Evolutionary conservation across 2,113 vertebrate species (phyloP).

Genomic region (Mastomys natalensis): DNA sequence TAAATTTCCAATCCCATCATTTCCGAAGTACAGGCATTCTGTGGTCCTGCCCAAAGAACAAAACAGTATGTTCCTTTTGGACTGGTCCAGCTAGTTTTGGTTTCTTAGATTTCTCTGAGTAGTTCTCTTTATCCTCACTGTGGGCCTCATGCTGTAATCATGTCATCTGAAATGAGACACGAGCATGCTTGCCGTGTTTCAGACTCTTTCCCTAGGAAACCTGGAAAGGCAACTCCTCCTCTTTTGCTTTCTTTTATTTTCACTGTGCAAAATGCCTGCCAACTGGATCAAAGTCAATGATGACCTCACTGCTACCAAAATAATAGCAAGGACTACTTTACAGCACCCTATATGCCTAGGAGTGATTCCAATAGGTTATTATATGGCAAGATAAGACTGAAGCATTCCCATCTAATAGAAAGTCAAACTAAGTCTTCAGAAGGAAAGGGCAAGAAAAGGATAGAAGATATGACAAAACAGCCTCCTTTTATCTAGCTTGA

Average conservation of each 20-base stretch:
- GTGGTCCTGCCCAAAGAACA: not conserved
- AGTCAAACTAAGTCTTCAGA: not conserved
- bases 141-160: not conserved
- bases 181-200: not conserved
- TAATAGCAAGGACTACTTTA: rapidly evolving
- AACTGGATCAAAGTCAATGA: not conserved
- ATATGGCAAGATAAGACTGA: rapidly evolving
- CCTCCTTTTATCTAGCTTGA: not conserved
- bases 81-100: not conserved
- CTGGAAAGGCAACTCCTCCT: not conserved
- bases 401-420: not conserved
- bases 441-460: not conserved
- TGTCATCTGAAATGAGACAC: not conserved
- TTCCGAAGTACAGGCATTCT: not conserved
- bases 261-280: not conserved
- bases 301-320: not conserved
- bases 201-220: not conserved
- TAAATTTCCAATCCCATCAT: rapidly evolving
- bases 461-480: not conserved
- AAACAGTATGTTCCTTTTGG: not conserved
- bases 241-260: not conserved
- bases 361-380: not conserved
- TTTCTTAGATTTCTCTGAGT: not conserved
- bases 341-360: rapidly evolving
- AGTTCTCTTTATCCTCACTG: not conserved